Evolutionary conservation across 2,113 vertebrate genomes (phyloP).

Genomic region (Caracal caracal): DNA sequence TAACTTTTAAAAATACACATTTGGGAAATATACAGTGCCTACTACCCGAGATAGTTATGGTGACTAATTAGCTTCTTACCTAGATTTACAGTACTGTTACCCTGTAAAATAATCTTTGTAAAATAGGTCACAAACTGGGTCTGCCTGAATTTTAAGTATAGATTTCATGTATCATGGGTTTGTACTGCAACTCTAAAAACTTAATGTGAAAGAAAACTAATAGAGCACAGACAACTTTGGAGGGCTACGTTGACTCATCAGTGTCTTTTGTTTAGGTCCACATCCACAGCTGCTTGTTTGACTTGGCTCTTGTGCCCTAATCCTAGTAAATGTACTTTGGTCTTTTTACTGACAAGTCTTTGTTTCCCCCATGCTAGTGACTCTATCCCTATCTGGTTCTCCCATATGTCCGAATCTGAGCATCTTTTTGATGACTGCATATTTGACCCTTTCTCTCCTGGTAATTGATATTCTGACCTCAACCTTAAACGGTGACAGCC

Average conservation of each 20-base stretch:
- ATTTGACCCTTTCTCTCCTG: neutral
- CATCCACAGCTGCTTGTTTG: neutral
- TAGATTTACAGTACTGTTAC: constrained; percentile 56
- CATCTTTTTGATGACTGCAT: neutral
- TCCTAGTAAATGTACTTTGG: neutral
- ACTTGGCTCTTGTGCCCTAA: neutral
- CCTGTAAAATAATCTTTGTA: constrained; percentile 64
- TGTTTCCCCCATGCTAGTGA: neutral
- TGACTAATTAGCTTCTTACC: constrained; percentile 68
- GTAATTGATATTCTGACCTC: constrained; percentile 19
- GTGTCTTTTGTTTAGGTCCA: neutral
- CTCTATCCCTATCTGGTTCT: neutral
- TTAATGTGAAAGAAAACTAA: neutral
- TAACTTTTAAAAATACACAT: constrained; percentile 43
- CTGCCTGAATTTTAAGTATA: constrained; percentile 41
- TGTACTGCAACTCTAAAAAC: constrained; percentile 39
- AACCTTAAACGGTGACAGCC: neutral
- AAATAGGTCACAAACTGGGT: constrained; percentile 66
- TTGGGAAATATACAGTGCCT: constrained; percentile 54
- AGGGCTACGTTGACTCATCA: neutral
- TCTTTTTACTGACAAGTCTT: neutral
- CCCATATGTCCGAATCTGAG: neutral
- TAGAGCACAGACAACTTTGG: neutral
- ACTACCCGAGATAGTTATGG: constrained; percentile 46
- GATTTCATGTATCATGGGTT: constrained; percentile 19